phyloP scores from a whole-genome alignment of 2,888 invertebrate species.

The Galeruca laticollis region DNA sequence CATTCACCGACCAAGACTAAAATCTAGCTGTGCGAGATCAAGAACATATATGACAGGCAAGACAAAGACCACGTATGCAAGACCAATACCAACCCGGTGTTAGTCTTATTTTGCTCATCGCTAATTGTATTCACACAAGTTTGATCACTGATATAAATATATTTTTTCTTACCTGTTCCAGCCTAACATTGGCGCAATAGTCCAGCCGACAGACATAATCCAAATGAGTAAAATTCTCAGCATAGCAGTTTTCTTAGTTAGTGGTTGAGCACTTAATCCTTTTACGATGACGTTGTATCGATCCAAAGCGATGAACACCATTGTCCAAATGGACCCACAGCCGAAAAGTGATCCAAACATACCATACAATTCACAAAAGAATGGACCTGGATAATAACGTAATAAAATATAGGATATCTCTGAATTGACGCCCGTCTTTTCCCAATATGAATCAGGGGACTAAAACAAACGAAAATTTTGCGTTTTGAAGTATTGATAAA shows the following conservation, averaged over 20 bases:
- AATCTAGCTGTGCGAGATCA: too few relatives aligned
- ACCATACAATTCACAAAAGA: slow-evolving; percentile 90
- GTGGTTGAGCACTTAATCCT: slow-evolving; percentile 86
- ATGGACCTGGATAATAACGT: slow-evolving; percentile 70
- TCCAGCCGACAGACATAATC: slow-evolving; percentile 83
- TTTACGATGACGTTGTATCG: slow-evolving; percentile 95
- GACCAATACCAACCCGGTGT: too few relatives aligned
- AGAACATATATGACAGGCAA: too few relatives aligned
- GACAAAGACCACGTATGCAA: too few relatives aligned
- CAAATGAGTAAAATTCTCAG: slow-evolving; percentile 84
- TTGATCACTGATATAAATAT: too few relatives aligned
- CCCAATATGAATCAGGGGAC: neutral
- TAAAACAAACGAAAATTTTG: too few relatives aligned
- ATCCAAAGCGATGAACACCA: slow-evolving; percentile 93
- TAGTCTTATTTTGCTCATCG: too few relatives aligned
- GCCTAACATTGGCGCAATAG: slow-evolving; percentile 86
- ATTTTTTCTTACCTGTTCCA: slow-evolving; percentile 77
- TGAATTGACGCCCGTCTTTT: neutral
- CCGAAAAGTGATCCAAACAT: slow-evolving; percentile 90
- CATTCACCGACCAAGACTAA: too few relatives aligned
- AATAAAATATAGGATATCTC: slow-evolving; percentile 19
- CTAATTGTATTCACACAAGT: too few relatives aligned
- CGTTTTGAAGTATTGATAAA: neutral
- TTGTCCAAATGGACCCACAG: slow-evolving; percentile 91
- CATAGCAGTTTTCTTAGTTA: slow-evolving; percentile 85